phyloP scores from a whole-genome alignment of 1,140 invertebrate species.

The Drosophila teissieri region DNA sequence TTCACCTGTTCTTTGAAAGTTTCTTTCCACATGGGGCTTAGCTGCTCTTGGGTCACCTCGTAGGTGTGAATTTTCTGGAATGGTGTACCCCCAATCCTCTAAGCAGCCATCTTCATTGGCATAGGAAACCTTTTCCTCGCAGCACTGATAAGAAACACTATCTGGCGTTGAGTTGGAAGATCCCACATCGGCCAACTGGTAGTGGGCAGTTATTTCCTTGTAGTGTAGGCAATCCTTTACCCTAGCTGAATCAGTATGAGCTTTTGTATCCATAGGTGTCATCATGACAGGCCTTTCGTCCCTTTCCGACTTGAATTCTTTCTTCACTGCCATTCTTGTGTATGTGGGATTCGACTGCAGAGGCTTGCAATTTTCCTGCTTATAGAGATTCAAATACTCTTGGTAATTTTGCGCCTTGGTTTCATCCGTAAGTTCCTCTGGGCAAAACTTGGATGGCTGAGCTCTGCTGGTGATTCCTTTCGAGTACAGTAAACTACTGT shows the following conservation, averaged over 20 bases:
- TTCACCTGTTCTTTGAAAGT: neutral
- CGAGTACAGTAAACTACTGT: neutral
- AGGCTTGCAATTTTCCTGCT: neutral
- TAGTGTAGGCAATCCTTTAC: neutral
- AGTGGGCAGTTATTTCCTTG: neutral
- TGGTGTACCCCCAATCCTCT: neutral
- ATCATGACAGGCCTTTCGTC: too few relatives aligned
- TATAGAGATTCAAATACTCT: slow-evolving; percentile 9
- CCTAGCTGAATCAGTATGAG: neutral
- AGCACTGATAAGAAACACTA: too few relatives aligned
- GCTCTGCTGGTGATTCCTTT: neutral
- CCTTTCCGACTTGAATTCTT: neutral
- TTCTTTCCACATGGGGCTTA: neutral
- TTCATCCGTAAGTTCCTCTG: neutral
- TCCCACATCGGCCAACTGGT: neutral
- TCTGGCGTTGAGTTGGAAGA: neutral
- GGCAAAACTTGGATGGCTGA: neutral
- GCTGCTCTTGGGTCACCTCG: too few relatives aligned
- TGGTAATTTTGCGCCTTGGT: neutral
- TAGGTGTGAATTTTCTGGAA: neutral
- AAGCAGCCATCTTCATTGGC: neutral
- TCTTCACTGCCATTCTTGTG: slow-evolving; percentile 7
- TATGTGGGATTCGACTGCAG: slow-evolving; percentile 2
- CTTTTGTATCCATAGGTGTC: neutral
- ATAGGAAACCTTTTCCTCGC: too few relatives aligned